Base-by-base conservation (phyloP, 2,888 invertebrate species). In the Hedychridium roseum region DNA sequence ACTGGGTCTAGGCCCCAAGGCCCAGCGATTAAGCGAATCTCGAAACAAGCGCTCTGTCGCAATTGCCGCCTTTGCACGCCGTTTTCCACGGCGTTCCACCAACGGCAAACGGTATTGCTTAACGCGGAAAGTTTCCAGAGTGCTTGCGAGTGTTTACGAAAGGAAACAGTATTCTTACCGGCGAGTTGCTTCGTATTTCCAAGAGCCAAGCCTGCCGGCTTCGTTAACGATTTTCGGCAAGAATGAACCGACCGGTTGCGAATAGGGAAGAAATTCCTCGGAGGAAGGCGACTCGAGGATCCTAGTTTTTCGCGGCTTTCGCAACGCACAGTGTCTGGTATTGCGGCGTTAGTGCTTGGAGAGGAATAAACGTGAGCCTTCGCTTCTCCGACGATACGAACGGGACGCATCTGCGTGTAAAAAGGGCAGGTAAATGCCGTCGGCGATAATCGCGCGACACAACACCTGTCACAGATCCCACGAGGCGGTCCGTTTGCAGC, bases 1-100 rank as follows among this genome's bases (percentile, higher is more conserved):
- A 70, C 66, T 71, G 66, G 73, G 73, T 72, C 71, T 73, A 71
- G 73, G 71, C 72, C 70, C 65, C 70, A 73, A 72, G 71, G 73
- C 70, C 71, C 71, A 53, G 54, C 71, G 67, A 72, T 72, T 68
- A 73, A 73, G 65, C 64, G 70, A 73, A 74, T 74, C 73, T 73
- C 70, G 71, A 73, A 73, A 73, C 66, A 52, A 64, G 60, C 59
- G 49, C n/a, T 64, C 62, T 71, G 72, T 70, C 66, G 72, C 66
- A 73, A 73, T 66, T 60, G 60, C 64, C 62, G 57, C 55, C 56
- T 66, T 63, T 58, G 48, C 60, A 50, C 57, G 56, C 50, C 57
- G 61, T 62, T 64, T 64, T 67, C 59, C 58, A 57, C 47, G 53
- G 55, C 60, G 59, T 57, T 61, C 49, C 51, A 57, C 37, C 54